Evolutionary conservation across 2,113 vertebrate genomes (phyloP), one percentile per base, ranked within the genome.

Genomic region (Phalacrocorax pelagicus): DNA sequence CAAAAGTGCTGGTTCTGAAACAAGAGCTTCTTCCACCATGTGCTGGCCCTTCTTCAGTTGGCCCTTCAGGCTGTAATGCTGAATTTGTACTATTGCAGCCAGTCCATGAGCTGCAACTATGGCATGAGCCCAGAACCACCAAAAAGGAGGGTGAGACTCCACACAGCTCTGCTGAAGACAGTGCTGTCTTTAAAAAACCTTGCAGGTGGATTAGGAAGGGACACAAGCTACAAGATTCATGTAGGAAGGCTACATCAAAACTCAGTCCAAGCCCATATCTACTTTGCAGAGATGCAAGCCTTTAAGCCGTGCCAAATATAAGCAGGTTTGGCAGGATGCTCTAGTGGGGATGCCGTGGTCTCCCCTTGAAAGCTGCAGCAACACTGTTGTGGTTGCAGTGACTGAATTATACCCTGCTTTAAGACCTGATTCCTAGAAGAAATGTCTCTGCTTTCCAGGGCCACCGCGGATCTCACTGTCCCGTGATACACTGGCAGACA

Each of bases 341-440:
- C 77, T 17, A 8, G 11, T 20, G 29, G 36, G 11, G 26, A 27
- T 22, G 38, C 38, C 38, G 40, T 23, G 47, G 7, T 49, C 27
- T 67, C n/a, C 44, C 57, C 72, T 9, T 52, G 52, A 13, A 90
- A 74, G 42, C 74, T 44, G 42, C 73, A 87, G 55, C 51, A 12
- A 7, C 66, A 71, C 36, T 1, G 0, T 1, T 8, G 12, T 1
- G 14, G 26, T 52, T 47, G 20, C 42, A 44, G 78, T 1, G 40
- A 11, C 14, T 51, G 69, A 79, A 49, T 55, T 61, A 1, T 32
- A 46, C 26, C 38, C 88, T 36, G 0, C 40, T 12, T 2, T 2
- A 17, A 67, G 47, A 11, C 11, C 21, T 24, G 46, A 17, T 8
- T 62, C 67, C 73, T 3, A 3, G 38, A 75, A 89, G 78, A 40